Base-by-base conservation (phyloP, 2,888 invertebrate species). In the Drosophila infuscata region DNA sequence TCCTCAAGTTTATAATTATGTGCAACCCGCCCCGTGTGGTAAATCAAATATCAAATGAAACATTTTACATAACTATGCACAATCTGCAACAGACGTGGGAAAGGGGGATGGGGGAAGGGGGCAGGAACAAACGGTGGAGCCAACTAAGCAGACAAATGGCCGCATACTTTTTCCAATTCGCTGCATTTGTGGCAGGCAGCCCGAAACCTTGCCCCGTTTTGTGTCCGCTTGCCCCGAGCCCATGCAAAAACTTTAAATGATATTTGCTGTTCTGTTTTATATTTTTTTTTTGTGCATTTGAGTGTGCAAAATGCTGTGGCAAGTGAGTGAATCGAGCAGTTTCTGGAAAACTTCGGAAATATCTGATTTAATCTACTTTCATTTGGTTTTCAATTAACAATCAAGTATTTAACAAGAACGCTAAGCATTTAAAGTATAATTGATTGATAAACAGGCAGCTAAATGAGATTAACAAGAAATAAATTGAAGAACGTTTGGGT, bases 1-100 rank as follows among this genome's bases (percentile, higher is more conserved):
- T 77, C 83, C 88, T 88, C 77, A 74, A 77, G 79, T 71, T 88
- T 58, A 74, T 86, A 88, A 89, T 81, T 81, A 88, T 81, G 76
- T 76, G 66, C 67, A 67, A 65, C 29, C 49, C 52, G 53, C 29
- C 15, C 15, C 57, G 6, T 25, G 25, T 46, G 46, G 25, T 29
- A 43, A 60, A 76, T 53, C 48, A 72, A 66, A 70, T 70, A 89
- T 74, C 73, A 85, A 79, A 83, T 79, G 59, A 74, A 88, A 79
- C 68, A 25, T 46, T 25, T 81, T 76, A 78, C 73, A 76, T 58
- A 76, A 58, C 76, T 65, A 52, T 59, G 59, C 65, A 62, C 33
- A 65, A 43, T 52, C 41, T 35, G 11, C 30, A 33, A 49, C 33
- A 51, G 17, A 25, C 25, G 25, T 2, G 25, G 25, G 25, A 25